Evolutionary conservation across 2,888 invertebrate genomes (phyloP).

Genomic region (Athripsodes cinereus): DNA sequence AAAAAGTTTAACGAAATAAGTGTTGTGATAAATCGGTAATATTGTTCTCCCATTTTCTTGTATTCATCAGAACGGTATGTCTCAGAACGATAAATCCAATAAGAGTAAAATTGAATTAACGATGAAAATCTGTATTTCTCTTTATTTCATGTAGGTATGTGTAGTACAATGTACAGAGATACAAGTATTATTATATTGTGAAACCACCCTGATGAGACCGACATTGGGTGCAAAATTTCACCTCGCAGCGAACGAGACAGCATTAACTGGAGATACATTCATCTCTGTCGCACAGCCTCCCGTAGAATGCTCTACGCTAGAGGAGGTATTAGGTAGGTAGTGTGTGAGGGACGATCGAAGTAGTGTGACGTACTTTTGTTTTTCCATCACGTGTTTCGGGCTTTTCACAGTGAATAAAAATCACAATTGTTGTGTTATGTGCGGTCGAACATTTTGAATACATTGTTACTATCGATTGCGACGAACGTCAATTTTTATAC

Average conservation of each 20-base stretch:
- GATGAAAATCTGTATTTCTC: not conserved
- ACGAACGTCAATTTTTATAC: too few relatives aligned
- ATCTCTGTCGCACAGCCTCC: conserved; percentile 25
- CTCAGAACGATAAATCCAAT: too few relatives aligned
- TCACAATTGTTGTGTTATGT: not conserved
- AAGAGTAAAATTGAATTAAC: too few relatives aligned
- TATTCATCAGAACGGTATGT: too few relatives aligned
- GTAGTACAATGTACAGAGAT: not conserved
- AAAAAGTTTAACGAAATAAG: too few relatives aligned
- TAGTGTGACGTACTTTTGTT: conserved; percentile 18
- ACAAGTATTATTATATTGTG: not conserved
- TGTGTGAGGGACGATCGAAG: conserved; percentile 21
- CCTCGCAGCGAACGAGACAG: conserved; percentile 12
- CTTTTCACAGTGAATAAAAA: not conserved
- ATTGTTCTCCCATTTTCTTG: too few relatives aligned
- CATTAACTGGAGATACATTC: conserved; percentile 5
- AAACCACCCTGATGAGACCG: not conserved
- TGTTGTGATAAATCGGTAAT: too few relatives aligned
- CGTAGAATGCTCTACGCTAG: conserved; percentile 16
- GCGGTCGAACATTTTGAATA: not conserved
- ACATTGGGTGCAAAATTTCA: conserved; percentile 13
- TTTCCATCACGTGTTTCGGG: conserved; percentile 11
- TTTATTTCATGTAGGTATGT: too few relatives aligned
- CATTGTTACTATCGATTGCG: too few relatives aligned
- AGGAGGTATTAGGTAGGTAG: conserved; percentile 15